Evolutionary conservation across 2,888 invertebrate species (phyloP), one percentile per base, ranked within the genome.

Genomic region (Leucophenga maculata): DNA sequence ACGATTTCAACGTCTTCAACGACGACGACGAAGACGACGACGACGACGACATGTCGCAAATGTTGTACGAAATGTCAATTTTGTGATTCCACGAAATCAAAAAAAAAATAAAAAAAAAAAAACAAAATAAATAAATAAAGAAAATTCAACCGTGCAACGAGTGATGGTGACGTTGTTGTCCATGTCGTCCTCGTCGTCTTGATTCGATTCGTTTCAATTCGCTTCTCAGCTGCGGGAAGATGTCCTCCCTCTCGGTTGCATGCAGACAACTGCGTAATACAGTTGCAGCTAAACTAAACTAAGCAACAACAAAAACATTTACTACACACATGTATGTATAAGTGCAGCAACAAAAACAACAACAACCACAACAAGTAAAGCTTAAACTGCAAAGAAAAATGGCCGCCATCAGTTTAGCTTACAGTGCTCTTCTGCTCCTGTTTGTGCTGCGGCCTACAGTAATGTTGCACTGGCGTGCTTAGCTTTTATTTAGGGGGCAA

Each of bases 81-180:
- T 84, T 84, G 79, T 84, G 86, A 86, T 86, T 86, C 86, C 86
- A 75, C 86, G 86, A 86, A 85, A 79, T 73, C 73, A 26, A 46
- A 67, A 22, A 16, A 62, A n/a, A 22, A 52, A 16, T 16, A 50
- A 14, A 20, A 14, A 8, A 52, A 39, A 18, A 66, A 60, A 1
- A 39, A 66, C 50, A n/a, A n/a, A n/a, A n/a, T n/a, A n/a, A n/a
- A n/a, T n/a, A n/a, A n/a, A n/a, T n/a, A n/a, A 69, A 65, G 65
- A 57, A 2, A 26, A 26, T 26, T 26, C 26, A 39, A 39, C 9
- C 39, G 4, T 39, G 55, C 62, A 31, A 48, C 44, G 66, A 44
- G 50, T n/a, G 32, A 44, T 26, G 50, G 39, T 39, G 39, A 39
- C 39, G 39, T 22, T 20, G 67, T 22, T 3, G 44, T 54, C 52